phyloP scores from a whole-genome alignment of 2,113 vertebrate genomes.

The Lepisosteus osseus region DNA sequence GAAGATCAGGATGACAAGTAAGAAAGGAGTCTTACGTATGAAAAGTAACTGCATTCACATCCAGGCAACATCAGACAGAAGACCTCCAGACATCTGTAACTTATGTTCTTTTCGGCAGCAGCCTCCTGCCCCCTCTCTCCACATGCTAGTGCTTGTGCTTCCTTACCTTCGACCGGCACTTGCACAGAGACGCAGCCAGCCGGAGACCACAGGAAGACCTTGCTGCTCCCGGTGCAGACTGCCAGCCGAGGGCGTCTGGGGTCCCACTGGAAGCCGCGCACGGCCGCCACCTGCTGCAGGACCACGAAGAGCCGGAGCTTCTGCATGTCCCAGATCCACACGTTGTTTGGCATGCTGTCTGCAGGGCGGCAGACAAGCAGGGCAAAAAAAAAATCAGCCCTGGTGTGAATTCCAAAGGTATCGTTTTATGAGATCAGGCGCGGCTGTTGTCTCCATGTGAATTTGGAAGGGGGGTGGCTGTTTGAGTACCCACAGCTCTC shows the following conservation, averaged over 20 bases:
- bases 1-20: no score
- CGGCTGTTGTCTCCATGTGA: no score
- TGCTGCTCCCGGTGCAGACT: constrained; percentile 77
- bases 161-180: constrained; percentile 81
- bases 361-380: background rate
- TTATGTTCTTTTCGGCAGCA: no score
- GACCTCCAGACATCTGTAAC: no score
- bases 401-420: background rate
- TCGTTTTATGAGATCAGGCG: background rate
- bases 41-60: no score
- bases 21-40: no score
- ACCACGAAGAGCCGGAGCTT: constrained; percentile 76
- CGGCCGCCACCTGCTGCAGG: constrained; percentile 74
- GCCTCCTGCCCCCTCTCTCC: no score
- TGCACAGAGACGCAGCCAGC: constrained; percentile 80
- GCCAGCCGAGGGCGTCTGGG: constrained; percentile 78
- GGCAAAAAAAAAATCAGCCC: background rate
- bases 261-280: constrained; percentile 88
- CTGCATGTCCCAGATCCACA: constrained; percentile 93
- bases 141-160: background rate
- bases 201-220: constrained; percentile 85
- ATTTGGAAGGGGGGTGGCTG: no score
- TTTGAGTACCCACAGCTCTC: no score
- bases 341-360: constrained; percentile 80
- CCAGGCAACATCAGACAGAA: no score